Conservation (phyloP, 2,113 vertebrate genomes). For the Pollimyrus isidori region DNA sequence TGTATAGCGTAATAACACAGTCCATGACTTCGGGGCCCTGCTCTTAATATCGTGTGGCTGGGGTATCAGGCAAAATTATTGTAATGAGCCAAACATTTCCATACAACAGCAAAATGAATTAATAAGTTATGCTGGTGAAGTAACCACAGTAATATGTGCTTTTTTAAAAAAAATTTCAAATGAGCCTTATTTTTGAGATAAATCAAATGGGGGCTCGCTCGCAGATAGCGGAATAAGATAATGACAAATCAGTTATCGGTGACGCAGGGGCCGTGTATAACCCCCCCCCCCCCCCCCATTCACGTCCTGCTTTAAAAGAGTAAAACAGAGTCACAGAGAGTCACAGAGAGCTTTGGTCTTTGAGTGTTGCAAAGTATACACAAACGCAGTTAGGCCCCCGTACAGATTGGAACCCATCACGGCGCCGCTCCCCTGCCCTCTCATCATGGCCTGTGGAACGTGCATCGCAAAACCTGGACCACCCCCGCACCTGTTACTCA, state of each 20-base stretch:
- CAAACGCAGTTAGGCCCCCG: slow-evolving; percentile 21
- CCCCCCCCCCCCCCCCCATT: slow-evolving; percentile 31
- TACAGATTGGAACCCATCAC: background rate
- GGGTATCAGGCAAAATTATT: slow-evolving; percentile 72
- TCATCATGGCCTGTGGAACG: slow-evolving; percentile 11
- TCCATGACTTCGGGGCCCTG: slow-evolving; percentile 66
- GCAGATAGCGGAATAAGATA: slow-evolving; percentile 57
- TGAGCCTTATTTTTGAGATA: slow-evolving; percentile 60
- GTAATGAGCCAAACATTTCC: slow-evolving; percentile 71
- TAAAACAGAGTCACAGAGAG: background rate
- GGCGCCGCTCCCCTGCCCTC: background rate
- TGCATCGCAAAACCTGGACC: background rate
- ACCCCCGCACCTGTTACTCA: background rate
- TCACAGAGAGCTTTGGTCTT: slow-evolving; percentile 15
- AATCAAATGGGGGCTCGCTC: slow-evolving; percentile 62
- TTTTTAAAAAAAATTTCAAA: slow-evolving; percentile 66
- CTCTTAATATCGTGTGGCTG: slow-evolving; percentile 66
- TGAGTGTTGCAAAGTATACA: slow-evolving; percentile 22
- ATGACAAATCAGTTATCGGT: slow-evolving; percentile 57
- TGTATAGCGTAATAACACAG: slow-evolving; percentile 72
- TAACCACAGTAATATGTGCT: slow-evolving; percentile 63
- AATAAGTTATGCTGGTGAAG: slow-evolving; percentile 67
- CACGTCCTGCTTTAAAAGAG: slow-evolving; percentile 35
- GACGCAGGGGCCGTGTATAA: slow-evolving; percentile 45
- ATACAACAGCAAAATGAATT: slow-evolving; percentile 74